Evolutionary conservation across 2,888 invertebrate genomes (phyloP).

Genomic region (Heteromurus nitidus): DNA sequence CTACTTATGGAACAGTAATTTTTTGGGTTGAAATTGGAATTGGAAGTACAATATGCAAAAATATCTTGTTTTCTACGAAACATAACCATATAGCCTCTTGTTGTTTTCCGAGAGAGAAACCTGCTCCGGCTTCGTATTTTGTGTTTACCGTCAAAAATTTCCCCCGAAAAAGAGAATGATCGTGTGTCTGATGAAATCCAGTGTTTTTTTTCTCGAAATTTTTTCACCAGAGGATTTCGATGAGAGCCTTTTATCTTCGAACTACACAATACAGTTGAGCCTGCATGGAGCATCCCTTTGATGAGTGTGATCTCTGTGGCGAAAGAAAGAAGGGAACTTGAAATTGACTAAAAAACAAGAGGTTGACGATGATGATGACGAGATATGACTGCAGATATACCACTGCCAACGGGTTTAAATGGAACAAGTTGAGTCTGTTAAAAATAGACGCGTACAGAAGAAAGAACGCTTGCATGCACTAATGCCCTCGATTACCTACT

Average conservation of each 20-base stretch:
- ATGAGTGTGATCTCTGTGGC: no score
- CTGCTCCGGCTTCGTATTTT: no score
- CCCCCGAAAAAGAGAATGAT: not conserved
- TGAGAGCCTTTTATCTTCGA: conserved; percentile 8
- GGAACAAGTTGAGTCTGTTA: not conserved
- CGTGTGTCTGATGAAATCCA: not conserved
- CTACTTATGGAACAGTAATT: no score
- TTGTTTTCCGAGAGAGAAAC: no score
- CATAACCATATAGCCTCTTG: not conserved
- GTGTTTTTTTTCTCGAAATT: not conserved
- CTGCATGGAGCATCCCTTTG: conserved; percentile 3
- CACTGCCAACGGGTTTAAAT: not conserved
- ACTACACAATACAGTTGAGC: not conserved
- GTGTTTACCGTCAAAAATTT: no score
- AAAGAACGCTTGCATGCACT: not conserved
- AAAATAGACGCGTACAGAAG: conserved; percentile 3
- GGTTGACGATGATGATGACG: not conserved
- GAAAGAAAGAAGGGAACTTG: no score
- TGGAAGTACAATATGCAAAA: not conserved
- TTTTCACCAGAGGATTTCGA: not conserved
- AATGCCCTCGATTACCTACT: not conserved
- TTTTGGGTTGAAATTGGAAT: not conserved
- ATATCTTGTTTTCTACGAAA: not conserved
- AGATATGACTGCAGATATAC: not conserved
- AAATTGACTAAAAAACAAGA: no score